Base-by-base conservation (phyloP, 2,888 invertebrate genomes). In the Aphidoletes aphidimyza region DNA sequence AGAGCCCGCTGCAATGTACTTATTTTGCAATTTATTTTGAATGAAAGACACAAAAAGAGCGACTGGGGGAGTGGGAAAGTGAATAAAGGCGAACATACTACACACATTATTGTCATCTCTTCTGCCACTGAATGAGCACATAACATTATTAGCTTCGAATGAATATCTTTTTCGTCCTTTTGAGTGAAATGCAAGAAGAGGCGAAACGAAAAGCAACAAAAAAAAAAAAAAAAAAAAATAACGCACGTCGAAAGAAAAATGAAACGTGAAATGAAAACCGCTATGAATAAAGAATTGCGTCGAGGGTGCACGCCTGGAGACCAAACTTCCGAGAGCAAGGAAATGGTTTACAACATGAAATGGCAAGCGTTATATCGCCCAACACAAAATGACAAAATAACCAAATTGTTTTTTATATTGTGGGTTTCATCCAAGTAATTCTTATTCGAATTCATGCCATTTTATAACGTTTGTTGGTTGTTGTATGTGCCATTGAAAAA, bases 1-100 rank as follows among this genome's bases (percentile, higher is more conserved):
- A 69, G n/a, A n/a, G n/a, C n/a, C n/a, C 30, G 69, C 30, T 69
- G 34, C 69, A 69, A 30, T 69, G 34, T 30, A 69, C 69, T 69
- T 69, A 69, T 69, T 69, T 69, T 69, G 69, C 69, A 69, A 69
- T 69, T 69, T 69, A 69, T 69, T 69, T 69, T 69, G 69, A 69
- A 69, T 69, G 69, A 69, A 17, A 1, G 2, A 26, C 26, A 47
- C 17, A 47, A 30, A 54, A 54, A 54, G 17, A 47, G 17, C 17
- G 17, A 19, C 9, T 9, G 17, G 47, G 22, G 22, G 22, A 54
- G 6, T 39, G 39, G 39, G 6, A 39, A 22, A 54, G 22, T 30
- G 17, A 30, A 30, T 30, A 34, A 0, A 69, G 14, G 54, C 54
- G 11, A 2, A 54, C 2, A 3, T 5, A 8, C 17, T 11, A 30